Evolutionary conservation across 92 coral and sea anemone genomes (phyloP).

Genomic region (Micromussa lordhowensis): DNA sequence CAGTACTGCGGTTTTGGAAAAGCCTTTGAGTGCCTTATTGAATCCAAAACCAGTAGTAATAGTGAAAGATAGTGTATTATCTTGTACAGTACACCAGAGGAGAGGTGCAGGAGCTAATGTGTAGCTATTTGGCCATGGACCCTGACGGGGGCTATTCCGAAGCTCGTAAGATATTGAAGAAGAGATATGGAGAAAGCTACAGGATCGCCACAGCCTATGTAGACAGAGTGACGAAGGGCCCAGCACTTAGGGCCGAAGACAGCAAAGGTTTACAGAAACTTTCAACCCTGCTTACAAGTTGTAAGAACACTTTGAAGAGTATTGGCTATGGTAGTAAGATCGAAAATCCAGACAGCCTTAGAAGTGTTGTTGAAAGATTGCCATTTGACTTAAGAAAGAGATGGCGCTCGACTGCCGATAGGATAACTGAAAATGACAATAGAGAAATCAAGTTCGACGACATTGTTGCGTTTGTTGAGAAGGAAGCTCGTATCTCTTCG

Average conservation of each 20-base stretch:
- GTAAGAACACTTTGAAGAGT: too few relatives aligned
- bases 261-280: too few relatives aligned
- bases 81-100: slow-evolving; percentile 6
- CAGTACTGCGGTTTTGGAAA: slow-evolving; percentile 23
- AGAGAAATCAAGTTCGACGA: neutral
- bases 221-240: slow-evolving; percentile 15
- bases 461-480: neutral
- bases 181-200: slow-evolving; percentile 30
- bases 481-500: neutral
- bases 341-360: too few relatives aligned
- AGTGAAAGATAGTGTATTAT: neutral
- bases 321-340: too few relatives aligned
- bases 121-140: slow-evolving; percentile 14
- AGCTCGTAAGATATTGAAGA: slow-evolving; percentile 34
- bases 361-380: too few relatives aligned
- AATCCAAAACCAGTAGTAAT: slow-evolving; percentile 3
- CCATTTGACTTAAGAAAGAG: too few relatives aligned
- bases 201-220: slow-evolving; percentile 35
- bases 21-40: slow-evolving; percentile 45
- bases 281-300: too few relatives aligned
- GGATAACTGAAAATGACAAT: neutral
- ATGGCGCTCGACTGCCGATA: too few relatives aligned
- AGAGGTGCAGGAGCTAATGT: slow-evolving; percentile 29
- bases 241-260: slow-evolving; percentile 21
- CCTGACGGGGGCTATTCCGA: slow-evolving; percentile 29